Percentiles rank a stretch among this genome's conserved stretches.
Evolutionary conservation across 2,797 vertebrate genomes (phyloP).

Genomic region (Podarcis lilfordi): DNA sequence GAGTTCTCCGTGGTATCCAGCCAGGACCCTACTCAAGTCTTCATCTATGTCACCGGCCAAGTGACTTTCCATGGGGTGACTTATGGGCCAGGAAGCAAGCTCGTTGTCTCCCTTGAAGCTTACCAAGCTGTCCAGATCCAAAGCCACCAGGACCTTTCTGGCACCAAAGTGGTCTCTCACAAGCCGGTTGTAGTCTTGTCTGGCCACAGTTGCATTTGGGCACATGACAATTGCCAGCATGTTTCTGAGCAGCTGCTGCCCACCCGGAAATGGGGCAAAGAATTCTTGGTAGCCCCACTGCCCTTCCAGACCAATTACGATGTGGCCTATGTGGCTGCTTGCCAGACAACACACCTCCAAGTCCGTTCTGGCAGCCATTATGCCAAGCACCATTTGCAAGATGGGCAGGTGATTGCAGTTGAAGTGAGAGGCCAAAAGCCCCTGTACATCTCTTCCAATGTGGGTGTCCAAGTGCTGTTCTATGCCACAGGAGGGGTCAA

Average conservation of each 20-base stretch:
- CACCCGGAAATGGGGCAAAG: constrained; percentile 76
- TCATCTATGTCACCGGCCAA: constrained; percentile 53
- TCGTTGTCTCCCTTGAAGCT: constrained; percentile 70
- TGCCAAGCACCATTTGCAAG: constrained; percentile 29
- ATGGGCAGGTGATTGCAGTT: constrained; percentile 34
- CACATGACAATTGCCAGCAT: constrained; percentile 77
- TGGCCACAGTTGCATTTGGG: constrained; percentile 78
- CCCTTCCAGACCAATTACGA: constrained; percentile 67
- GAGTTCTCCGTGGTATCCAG: constrained; percentile 81
- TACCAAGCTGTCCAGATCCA: constrained; percentile 81
- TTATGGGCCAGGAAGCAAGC: constrained; percentile 27
- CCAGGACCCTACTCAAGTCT: constrained; percentile 71
- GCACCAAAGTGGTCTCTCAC: constrained; percentile 70
- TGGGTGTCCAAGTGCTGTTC: constrained; percentile 78
- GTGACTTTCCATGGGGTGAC: constrained; percentile 55
- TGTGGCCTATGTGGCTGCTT: constrained; percentile 76
- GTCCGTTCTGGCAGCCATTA: background rate
- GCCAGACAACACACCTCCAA: constrained; percentile 65
- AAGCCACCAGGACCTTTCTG: constrained; percentile 64
- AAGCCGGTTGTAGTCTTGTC: constrained; percentile 76
- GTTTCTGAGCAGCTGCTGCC: constrained; percentile 83
- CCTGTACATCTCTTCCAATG: constrained; percentile 69
- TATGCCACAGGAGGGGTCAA: constrained; percentile 70
- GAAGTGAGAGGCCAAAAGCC: background rate
- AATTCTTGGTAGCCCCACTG: constrained; percentile 78